Conservation (phyloP, 2,888 invertebrate species). For the Horisme vitalbata region DNA sequence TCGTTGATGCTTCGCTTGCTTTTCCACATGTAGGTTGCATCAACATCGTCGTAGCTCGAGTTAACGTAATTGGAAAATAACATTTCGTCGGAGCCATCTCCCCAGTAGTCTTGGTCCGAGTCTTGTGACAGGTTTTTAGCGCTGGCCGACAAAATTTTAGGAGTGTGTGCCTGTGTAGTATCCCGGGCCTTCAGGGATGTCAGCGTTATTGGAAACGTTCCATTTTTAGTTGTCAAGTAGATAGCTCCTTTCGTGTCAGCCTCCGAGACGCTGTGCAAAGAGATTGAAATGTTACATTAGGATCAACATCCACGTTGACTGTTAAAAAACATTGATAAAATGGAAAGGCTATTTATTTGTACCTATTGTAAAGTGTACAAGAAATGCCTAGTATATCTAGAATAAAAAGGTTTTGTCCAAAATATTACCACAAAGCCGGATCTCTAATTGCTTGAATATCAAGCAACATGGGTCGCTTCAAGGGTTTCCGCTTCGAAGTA, state of each 20-base stretch:
- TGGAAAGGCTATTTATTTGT: too few species aligned
- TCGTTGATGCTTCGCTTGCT: slow-evolving; percentile 84
- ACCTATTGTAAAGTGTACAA: too few species aligned
- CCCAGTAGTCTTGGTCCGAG: slow-evolving; percentile 55
- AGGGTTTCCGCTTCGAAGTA: slow-evolving; percentile 37
- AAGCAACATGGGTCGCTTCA: slow-evolving; percentile 42
- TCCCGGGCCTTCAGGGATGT: slow-evolving; percentile 63
- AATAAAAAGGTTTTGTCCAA: slow-evolving; percentile 5
- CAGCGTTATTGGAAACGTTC: slow-evolving; percentile 78
- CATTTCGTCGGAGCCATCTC: slow-evolving; percentile 54
- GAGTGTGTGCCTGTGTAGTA: slow-evolving; percentile 56
- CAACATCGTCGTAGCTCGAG: slow-evolving; percentile 56
- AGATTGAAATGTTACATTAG: slow-evolving; percentile 34
- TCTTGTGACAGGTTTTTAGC: slow-evolving; percentile 61
- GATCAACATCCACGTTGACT: not conserved
- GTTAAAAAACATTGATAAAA: slow-evolving; percentile 1
- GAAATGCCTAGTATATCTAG: not conserved
- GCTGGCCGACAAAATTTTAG: slow-evolving; percentile 62
- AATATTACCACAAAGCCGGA: slow-evolving; percentile 20
- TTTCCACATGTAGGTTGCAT: slow-evolving; percentile 51
- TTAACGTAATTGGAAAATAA: slow-evolving; percentile 65
- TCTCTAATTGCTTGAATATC: slow-evolving; percentile 59
- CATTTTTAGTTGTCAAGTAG: slow-evolving; percentile 79
- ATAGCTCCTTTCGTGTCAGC: slow-evolving; percentile 73
- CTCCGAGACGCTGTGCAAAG: slow-evolving; percentile 52